Base-by-base conservation (phyloP, 2,113 vertebrate species). In the Chionis minor region DNA sequence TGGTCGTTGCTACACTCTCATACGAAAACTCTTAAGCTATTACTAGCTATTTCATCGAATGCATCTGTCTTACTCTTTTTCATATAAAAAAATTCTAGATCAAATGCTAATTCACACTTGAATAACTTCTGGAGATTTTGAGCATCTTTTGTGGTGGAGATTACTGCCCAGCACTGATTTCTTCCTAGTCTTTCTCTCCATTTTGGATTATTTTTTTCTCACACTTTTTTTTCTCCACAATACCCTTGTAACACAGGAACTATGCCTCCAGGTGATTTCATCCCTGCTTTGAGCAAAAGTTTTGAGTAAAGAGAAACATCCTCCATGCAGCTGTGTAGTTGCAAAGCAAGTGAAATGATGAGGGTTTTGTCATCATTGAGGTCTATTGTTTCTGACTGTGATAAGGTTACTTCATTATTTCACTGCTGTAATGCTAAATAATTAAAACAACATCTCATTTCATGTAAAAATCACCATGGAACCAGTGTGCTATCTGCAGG, bases 31-130 rank as follows among this genome's bases (percentile, higher is more conserved):
- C 16, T 24, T 24, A 45, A 79, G 17, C 1, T 59, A 16, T 11
- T 17, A 22, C 4, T 47, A 27, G 7, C 6, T 47, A 21, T 24
- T 87, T 77, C 22, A 15, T 49, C 65, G 35, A 88, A 85, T 49
- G 13, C 4, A 75, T 33, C 8, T 47, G 2, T 54, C 13, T 71
- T 26, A 32, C 6, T 1, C 1, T 40, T 82, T 91, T 66, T 47
- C 20, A 35, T 24, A 17, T 0, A 0, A 51, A 83, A 74, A 83
- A 21, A 9, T 0, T 16, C 7, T n/a, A 35, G 4, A 33, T 44
- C 19, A 14, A 24, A 12, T 38, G 4, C 0, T 32, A 40, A 71
- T 51, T 81, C 19, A 32, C 5, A 40, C 4, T 70, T 66, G 4
- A 54, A 52, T 40, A 62, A 40, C 73, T 74, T 42, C 22, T 74